Evolutionary conservation across 2,797 vertebrate genomes (phyloP), one percentile per base, ranked within the genome.

Genomic region (Hipposideros larvatus): DNA sequence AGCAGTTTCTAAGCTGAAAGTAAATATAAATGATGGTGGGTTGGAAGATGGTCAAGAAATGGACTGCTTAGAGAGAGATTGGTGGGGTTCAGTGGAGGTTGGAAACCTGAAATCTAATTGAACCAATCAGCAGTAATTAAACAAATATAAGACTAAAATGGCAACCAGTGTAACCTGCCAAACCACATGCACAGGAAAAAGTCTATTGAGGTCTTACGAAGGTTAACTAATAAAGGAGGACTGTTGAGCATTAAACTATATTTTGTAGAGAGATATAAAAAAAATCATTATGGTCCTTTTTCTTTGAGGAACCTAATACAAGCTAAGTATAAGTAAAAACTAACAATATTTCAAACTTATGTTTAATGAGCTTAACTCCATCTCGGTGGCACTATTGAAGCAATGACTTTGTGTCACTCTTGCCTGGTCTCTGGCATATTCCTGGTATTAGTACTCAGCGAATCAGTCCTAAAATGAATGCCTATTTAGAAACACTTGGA

Each of bases 251-350:
- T 34, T 63, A 31, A 85, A 22, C 11, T 65, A 0, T 84, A 28
- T 78, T 68, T 85, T 34, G 63, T 14, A 41, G 28, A 31, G 43
- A 85, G 31, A 53, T 86, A 34, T 7, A 68, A 77, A 79, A 74
- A n/a, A 86, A 66, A 37, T 65, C 3, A 9, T 59, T 26, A 66
- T 26, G 5, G 24, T 68, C 48, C 55, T 91, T 5, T 91, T 80
- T 86, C 78, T 74, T 63, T 87, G n/a, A 92, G 19, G 31, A 89
- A 73, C 43, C 92, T 94, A 82, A n/a, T 75, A 34, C 3, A 90
- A 96, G 51, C 80, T 59, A 92, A 82, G 28, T 43, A 55, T 85
- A 92, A 51, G 43, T 75, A 21, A 87, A 95, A 92, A 77, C 28
- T 91, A 37, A 68, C 87, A 66, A 5, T 80, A 51, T 87, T 88